Conservation (phyloP, 2,113 vertebrate species). For the Acanthochromis polyacanthus region DNA sequence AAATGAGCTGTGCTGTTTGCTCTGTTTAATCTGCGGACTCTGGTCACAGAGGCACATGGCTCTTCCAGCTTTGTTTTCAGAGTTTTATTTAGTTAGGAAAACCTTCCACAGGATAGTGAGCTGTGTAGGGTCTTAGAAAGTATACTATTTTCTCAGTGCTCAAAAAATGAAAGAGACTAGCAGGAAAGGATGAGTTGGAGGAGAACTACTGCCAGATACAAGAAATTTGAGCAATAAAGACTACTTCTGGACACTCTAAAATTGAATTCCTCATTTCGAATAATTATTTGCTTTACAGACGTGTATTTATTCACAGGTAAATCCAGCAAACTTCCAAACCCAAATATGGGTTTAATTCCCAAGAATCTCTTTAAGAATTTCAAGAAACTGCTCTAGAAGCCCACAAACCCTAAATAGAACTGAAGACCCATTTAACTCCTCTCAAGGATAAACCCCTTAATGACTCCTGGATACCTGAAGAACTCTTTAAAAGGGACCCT, state of each 20-base stretch:
- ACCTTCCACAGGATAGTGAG: not conserved
- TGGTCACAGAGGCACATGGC: not conserved
- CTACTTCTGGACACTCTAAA: too few species aligned
- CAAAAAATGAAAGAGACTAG: too few species aligned
- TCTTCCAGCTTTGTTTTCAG: constrained; percentile 1
- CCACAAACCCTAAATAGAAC: not conserved
- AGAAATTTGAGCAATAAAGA: too few species aligned
- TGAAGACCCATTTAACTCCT: not conserved
- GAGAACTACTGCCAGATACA: too few species aligned
- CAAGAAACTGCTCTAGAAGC: not conserved
- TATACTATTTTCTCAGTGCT: not conserved
- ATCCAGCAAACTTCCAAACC: too few species aligned
- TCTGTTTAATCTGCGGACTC: constrained; percentile 8
- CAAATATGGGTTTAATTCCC: too few species aligned
- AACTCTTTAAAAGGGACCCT: not conserved
- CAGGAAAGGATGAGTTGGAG: too few species aligned
- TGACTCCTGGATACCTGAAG: not conserved
- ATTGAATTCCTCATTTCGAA: too few species aligned
- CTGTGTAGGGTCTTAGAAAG: not conserved
- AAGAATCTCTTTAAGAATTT: not conserved
- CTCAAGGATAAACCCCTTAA: not conserved
- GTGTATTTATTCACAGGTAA: too few species aligned
- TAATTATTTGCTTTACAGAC: too few species aligned
- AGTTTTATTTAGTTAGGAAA: not conserved
- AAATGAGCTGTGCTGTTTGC: constrained; percentile 20